Conservation (phyloP, 2,113 vertebrate genomes). For the Rhabdornis inornatus region DNA sequence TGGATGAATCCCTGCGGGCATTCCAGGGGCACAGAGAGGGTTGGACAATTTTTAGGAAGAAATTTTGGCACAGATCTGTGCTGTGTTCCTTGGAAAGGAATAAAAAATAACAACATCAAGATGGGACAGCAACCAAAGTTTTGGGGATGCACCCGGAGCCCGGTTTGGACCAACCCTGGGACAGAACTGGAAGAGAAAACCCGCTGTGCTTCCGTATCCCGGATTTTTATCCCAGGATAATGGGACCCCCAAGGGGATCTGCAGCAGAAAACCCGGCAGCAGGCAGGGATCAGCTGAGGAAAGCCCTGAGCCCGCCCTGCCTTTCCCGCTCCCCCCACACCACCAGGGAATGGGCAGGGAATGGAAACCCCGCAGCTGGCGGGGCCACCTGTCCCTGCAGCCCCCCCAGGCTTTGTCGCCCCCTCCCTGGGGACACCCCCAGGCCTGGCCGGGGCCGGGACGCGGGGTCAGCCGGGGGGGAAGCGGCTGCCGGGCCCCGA, state of each 20-base stretch:
- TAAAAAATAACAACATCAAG: neutral
- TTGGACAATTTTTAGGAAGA: neutral
- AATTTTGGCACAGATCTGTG: neutral
- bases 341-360: neutral
- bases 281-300: neutral
- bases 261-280: fast-evolving
- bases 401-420: neutral
- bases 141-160: neutral
- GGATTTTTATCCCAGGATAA: neutral
- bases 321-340: neutral
- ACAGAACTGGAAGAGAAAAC: neutral
- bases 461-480: neutral
- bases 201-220: fast-evolving
- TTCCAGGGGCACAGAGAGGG: too few species aligned
- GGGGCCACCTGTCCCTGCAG: neutral
- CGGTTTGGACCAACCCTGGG: neutral
- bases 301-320: neutral
- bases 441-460: neutral
- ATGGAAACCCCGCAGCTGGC: conserved; percentile 16
- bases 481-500: neutral
- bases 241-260: fast-evolving
- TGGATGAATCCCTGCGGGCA: neutral
- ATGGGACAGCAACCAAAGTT: neutral
- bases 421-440: neutral
- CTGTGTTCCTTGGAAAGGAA: neutral